Evolutionary conservation across 2,888 invertebrate species (phyloP), one percentile per base, ranked within the genome.

Genomic region (Ormyrus rosae): DNA sequence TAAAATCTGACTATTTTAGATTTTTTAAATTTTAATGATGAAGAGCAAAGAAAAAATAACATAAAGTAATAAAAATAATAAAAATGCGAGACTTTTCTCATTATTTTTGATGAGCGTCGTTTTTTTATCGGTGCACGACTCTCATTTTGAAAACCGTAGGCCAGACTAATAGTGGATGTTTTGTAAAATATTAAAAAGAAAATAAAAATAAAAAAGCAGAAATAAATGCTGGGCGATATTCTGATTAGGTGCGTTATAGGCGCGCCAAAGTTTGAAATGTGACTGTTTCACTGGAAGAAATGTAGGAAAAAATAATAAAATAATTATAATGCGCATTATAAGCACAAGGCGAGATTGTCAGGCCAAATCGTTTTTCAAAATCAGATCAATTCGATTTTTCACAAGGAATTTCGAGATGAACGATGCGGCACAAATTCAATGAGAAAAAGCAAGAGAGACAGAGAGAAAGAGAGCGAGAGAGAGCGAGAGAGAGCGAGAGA

Each of bases 151-250:
- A 88, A 86, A 85, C 75, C 68, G 79, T 83, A 87, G 87, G 88
- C 87, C 88, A 87, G 88, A 89, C 87, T 88, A 88, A 72, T 88
- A 88, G 87, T 87, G 87, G 87, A 88, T 89, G 87, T 90, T 90
- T 90, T 90, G 88, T 89, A 89, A 88, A 85, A 88, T 88, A 87
- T 86, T 85, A 68, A 79, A 68, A 63, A 67, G 13, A 78, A 80
- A 76, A 69, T 34, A 45, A 64, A 81, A 73, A 81, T 55, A 53
- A 78, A 81, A 81, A 78, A 53, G 34, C n/a, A 77, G 65, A 10
- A 55, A 82, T 83, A 84, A 84, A 82, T 81, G 84, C 83, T 79
- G 83, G 81, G 82, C 83, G 81, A 83, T 81, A 83, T 82, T 80
- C 81, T 65, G 60, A 81, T 75, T 55, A 65, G 56, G 58, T 34